Evolutionary conservation across 1,140 invertebrate species (phyloP).

Genomic region (Apis laboriosa): DNA sequence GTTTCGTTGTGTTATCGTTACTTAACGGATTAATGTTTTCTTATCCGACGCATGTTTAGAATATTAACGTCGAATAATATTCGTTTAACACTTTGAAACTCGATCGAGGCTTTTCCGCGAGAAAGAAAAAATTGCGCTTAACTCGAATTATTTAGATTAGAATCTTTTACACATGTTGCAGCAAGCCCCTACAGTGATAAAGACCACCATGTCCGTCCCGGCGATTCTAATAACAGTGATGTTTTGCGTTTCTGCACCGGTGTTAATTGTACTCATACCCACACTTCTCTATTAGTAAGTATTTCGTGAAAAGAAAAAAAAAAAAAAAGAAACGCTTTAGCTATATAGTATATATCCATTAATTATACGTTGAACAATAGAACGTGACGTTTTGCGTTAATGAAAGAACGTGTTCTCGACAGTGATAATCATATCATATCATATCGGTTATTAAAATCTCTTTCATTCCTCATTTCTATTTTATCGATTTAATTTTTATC

Average conservation of each 20-base stretch:
- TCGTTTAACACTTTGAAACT: conserved; percentile 14
- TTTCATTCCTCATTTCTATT: neutral
- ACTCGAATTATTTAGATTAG: neutral
- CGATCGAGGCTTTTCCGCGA: neutral
- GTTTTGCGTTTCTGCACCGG: neutral
- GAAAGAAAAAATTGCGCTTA: neutral
- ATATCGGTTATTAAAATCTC: neutral
- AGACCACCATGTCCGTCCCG: neutral
- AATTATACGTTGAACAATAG: neutral
- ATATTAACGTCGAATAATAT: conserved; percentile 46
- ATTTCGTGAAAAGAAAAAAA: neutral
- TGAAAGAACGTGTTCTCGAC: neutral
- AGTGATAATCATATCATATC: conserved; percentile 18
- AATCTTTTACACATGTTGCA: neutral
- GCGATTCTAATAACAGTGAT: neutral
- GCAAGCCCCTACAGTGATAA: neutral
- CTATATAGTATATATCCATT: neutral
- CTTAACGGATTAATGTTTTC: conserved; percentile 62
- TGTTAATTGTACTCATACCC: neutral
- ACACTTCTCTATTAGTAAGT: conserved; percentile 27
- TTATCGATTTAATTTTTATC: neutral
- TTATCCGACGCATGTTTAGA: conserved; percentile 34
- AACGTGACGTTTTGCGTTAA: neutral
- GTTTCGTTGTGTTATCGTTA: conserved; percentile 61
- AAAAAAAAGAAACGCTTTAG: neutral